Evolutionary conservation across 2,888 invertebrate genomes (phyloP), one percentile per base, ranked within the genome.

Genomic region (Sthenelais limicola): DNA sequence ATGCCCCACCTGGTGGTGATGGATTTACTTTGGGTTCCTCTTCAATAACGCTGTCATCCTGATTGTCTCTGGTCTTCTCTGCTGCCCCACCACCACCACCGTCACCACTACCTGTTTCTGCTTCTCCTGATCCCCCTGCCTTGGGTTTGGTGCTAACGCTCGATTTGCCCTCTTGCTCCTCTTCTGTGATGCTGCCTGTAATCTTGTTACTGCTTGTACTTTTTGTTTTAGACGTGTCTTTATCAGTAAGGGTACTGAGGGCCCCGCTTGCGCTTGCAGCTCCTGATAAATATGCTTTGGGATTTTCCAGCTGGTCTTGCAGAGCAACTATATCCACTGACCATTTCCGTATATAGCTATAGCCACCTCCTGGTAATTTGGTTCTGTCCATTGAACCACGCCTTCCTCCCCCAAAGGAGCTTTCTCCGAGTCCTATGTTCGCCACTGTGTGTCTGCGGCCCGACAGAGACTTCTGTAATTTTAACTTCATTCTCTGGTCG

Each of bases 321-420:
- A 86, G 77, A 3, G 86, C 86, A 52, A 82, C 80, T 69, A 86
- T 84, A 75, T 86, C 86, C 4, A 86, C 86, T 30, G 86, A 86
- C 79, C 86, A 86, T 76, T 86, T 86, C 32, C 86, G 78, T 1
- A 86, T 83, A 79, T 86, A 86, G 68, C 82, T 83, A 78, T 86
- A 86, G 32, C 82, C 80, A 56, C 80, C 81, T 3, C 48, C 26
- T 24, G 47, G 21, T 1, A 43, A 30, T 12, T 73, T 21, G 15
- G 51, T 47, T 3, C 30, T 24, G 2, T 67, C 68, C n/a, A 47
- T 51, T 38, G 56, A 47, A 26, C 52, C 70, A 21, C 54, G 33
- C 26, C 69, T 71, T 9, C 62, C 28, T 0, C 72, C 56, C 1
- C 68, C 68, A 35, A 62, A 67, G 12, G 48, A 26, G 12, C 66